Percentiles rank a stretch among this genome's conserved stretches.
These are phyloP conservation scores for Gryon sp. DNA, from an alignment of 1,140 invertebrate genomes.

Conservation along the genomic window DNA sequence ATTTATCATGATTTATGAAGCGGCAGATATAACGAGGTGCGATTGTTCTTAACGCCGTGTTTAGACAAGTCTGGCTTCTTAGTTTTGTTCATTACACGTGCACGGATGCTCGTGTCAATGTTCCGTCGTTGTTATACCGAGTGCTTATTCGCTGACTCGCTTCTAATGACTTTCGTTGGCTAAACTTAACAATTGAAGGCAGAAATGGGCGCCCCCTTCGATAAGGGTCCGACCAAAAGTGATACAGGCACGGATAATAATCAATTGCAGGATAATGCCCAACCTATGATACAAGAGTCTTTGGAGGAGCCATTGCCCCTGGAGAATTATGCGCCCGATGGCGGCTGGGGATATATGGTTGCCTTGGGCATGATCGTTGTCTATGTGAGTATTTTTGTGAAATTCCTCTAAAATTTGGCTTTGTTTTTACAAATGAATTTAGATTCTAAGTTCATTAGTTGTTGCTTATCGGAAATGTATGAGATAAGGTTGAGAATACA, in stretches of 20 bases:
- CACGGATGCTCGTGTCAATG: conserved; percentile 51
- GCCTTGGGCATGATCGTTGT: conserved; percentile 78
- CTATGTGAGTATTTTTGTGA: conserved; percentile 67
- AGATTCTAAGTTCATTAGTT: too few species aligned
- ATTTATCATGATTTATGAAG: conserved; percentile 63
- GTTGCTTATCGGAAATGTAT: too few species aligned
- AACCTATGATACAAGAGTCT: conserved; percentile 14
- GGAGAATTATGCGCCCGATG: conserved; percentile 80
- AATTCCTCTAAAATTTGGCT: too few species aligned
- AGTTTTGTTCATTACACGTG: conserved; percentile 58
- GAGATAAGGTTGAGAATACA: too few species aligned
- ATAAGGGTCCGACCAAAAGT: conserved; percentile 43
- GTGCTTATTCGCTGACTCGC: neutral
- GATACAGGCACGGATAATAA: conserved; percentile 2
- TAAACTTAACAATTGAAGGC: neutral
- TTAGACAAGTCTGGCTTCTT: conserved; percentile 49
- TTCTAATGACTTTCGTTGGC: conserved; percentile 20
- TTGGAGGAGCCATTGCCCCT: conserved; percentile 39
- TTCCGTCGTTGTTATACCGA: conserved; percentile 23
- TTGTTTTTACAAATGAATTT: too few species aligned
- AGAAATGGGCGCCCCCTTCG: conserved; percentile 49
- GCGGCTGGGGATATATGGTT: conserved; percentile 82
- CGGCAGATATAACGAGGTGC: conserved; percentile 46
- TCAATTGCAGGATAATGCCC: conserved; percentile 11
- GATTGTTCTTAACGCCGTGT: conserved; percentile 51